Conservation (phyloP, 37 sponge, comb jelly and placozoan genomes). For the Beroe ovata region DNA sequence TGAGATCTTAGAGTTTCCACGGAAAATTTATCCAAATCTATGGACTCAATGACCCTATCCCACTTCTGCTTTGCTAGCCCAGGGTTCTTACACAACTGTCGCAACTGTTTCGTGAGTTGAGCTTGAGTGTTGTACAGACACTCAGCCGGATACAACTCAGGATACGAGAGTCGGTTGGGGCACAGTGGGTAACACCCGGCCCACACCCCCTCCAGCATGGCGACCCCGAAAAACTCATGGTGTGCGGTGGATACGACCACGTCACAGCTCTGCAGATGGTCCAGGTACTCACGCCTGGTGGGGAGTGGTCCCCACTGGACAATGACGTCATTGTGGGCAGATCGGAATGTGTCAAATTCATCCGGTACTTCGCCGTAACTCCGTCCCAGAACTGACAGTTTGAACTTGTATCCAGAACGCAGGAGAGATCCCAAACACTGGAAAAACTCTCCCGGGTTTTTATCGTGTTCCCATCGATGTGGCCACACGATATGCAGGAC, state of each 20-base stretch:
- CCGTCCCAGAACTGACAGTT: conserved; percentile 79
- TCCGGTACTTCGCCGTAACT: conserved; percentile 79
- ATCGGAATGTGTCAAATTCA: not conserved
- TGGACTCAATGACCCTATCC: conserved; percentile 3
- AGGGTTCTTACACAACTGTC: conserved; percentile 77
- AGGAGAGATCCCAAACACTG: conserved; percentile 63
- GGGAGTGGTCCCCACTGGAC: conserved; percentile 66
- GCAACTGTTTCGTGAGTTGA: conserved; percentile 81
- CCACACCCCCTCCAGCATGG: conserved; percentile 85
- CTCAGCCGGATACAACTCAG: conserved; percentile 85
- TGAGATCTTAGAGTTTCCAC: not conserved
- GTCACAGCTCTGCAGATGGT: conserved; percentile 71
- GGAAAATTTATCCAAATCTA: not conserved
- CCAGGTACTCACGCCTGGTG: conserved; percentile 71
- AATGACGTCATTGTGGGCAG: not conserved
- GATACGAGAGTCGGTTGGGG: conserved; percentile 90
- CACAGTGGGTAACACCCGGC: conserved; percentile 88
- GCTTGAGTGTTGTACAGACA: conserved; percentile 82
- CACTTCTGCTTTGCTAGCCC: conserved; percentile 68
- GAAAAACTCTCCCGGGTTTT: conserved; percentile 83
- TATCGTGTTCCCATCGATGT: conserved; percentile 93
- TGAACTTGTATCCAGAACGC: conserved; percentile 69
- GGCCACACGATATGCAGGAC: conserved; percentile 89
- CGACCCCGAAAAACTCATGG: conserved; percentile 94
- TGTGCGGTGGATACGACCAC: conserved; percentile 87